These are phyloP conservation scores for Whitmania pigra DNA, from an alignment of 1,140 invertebrate genomes.

Conservation along the genomic window DNA sequence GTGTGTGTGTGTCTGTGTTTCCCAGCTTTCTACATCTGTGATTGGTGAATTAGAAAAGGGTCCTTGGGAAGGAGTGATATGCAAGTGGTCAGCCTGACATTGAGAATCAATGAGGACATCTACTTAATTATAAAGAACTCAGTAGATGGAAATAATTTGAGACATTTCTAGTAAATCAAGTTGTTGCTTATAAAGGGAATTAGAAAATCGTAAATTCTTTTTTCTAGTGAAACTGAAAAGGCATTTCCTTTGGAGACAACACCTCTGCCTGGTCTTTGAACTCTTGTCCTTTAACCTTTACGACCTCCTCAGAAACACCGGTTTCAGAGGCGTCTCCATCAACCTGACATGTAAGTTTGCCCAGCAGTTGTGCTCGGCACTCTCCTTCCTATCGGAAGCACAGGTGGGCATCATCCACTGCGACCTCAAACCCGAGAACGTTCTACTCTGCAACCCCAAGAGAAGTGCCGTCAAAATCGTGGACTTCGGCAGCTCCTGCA, in stretches of 20 bases:
- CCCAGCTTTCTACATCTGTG: no score
- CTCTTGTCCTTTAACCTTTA: constrained; percentile 97
- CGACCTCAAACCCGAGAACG: constrained; percentile 99
- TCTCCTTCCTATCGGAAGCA: constrained; percentile 92
- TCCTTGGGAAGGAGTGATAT: no score
- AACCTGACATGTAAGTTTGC: constrained; percentile 99
- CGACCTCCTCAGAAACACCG: constrained; percentile 95
- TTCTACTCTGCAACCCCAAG: constrained; percentile 97
- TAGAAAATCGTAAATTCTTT: background rate
- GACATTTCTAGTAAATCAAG: no score
- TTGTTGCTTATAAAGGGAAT: no score
- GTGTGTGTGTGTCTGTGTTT: no score
- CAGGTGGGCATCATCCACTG: constrained; percentile 99
- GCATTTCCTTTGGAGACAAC: constrained; percentile 82
- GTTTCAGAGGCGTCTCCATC: constrained; percentile 95
- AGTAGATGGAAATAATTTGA: no score
- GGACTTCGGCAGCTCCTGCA: constrained; percentile 96
- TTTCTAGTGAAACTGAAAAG: constrained; percentile 50
- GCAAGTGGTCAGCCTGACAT: no score
- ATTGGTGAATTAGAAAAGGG: no score
- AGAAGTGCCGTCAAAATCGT: constrained; percentile 98
- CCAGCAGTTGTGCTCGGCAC: constrained; percentile 85
- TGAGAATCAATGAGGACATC: no score
- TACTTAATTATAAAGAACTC: no score
- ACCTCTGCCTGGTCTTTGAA: constrained; percentile 99